A percentile compares a stretch with the other conserved stretches of the same genome.
These are phyloP conservation scores for Ypsolopha scabrella DNA, from an alignment of 2,888 invertebrate genomes.

Conservation along the genomic window DNA sequence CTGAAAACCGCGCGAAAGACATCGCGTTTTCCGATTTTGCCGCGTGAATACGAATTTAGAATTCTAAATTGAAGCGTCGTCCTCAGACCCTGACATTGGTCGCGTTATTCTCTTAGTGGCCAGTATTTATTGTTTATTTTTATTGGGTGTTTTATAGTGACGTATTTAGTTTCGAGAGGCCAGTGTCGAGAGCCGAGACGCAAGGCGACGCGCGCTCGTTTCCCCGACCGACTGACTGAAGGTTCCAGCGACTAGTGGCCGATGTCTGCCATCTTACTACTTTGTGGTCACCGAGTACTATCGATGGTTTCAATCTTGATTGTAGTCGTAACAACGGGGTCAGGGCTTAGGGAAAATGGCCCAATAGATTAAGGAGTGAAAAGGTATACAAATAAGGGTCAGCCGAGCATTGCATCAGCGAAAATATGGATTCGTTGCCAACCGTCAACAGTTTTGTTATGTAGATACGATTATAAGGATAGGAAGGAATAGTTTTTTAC, in stretches of 20 bases:
- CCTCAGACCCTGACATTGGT: constrained; percentile 10
- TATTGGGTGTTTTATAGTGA: not conserved
- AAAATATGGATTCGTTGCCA: too few species aligned
- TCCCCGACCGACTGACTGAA: constrained; percentile 39
- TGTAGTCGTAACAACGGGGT: constrained; percentile 46
- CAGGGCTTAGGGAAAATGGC: constrained; percentile 47
- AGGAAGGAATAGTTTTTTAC: too few species aligned
- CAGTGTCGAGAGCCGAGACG: not conserved
- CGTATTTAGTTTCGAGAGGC: not conserved
- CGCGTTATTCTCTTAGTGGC: not conserved
- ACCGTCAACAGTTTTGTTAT: too few species aligned
- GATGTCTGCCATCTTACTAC: not conserved
- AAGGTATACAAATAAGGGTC: too few species aligned
- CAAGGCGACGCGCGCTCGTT: constrained; percentile 30
- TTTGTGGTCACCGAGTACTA: constrained; percentile 50
- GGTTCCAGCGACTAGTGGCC: not conserved
- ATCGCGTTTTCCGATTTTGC: constrained; percentile 19
- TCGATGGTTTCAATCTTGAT: constrained; percentile 64
- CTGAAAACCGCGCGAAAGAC: constrained; percentile 13
- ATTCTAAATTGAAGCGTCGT: constrained; percentile 22
- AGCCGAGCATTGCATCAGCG: too few species aligned
- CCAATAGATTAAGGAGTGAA: not conserved
- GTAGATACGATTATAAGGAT: too few species aligned
- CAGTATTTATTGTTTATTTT: not conserved
- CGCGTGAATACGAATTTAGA: constrained; percentile 37